Conservation (phyloP, 2,888 invertebrate species). For the Salticus scenicus region DNA sequence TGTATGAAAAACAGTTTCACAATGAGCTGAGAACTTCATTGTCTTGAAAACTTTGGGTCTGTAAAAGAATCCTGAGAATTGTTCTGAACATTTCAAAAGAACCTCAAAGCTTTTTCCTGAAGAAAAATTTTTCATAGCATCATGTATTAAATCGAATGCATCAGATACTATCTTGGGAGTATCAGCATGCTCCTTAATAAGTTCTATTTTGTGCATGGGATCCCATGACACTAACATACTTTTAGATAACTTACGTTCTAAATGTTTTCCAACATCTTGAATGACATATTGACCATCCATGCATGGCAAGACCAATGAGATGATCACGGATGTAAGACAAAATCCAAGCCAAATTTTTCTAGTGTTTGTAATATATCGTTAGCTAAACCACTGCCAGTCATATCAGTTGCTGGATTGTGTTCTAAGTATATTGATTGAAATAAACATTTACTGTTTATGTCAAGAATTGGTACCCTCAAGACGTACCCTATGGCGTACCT, state of each 20-base stretch:
- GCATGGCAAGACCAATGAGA: slow-evolving; percentile 14
- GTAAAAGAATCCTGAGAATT: not conserved
- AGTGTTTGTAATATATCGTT: not conserved
- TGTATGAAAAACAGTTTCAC: slow-evolving; percentile 5
- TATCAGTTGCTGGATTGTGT: not conserved
- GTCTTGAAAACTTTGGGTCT: slow-evolving; percentile 14
- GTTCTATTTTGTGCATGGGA: too few species aligned
- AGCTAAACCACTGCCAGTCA: not conserved
- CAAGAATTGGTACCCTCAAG: not conserved
- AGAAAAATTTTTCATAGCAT: slow-evolving; percentile 10
- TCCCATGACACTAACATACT: not conserved
- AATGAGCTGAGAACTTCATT: not conserved
- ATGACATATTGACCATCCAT: slow-evolving; percentile 5
- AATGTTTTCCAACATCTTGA: not conserved
- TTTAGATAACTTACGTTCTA: not conserved
- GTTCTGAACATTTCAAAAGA: slow-evolving; percentile 4
- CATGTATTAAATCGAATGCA: not conserved
- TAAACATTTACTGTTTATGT: not conserved
- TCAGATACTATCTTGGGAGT: not conserved
- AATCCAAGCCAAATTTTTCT: not conserved
- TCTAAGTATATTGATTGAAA: slow-evolving; percentile 4
- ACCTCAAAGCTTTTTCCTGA: not conserved
- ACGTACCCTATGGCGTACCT: too few species aligned
- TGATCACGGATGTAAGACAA: not conserved
- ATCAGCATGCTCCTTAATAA: not conserved